Base-by-base conservation (phyloP, 2,888 invertebrate genomes). In the Crematogaster levior region DNA sequence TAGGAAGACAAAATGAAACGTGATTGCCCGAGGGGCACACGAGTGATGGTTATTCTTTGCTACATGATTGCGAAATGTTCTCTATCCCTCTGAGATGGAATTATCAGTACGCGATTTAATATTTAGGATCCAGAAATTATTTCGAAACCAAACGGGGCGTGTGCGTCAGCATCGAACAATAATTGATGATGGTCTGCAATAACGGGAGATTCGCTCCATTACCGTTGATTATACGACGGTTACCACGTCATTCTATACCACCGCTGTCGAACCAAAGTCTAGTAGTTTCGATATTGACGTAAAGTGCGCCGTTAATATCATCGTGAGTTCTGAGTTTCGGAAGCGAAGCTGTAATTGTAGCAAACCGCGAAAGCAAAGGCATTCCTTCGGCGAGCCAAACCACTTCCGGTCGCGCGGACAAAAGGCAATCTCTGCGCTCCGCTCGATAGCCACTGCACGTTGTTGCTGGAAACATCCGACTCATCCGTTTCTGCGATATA, bases 331-430 rank as follows among this genome's bases (percentile, higher is more conserved):
- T 43, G 87, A 88, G 86, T 85, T 89, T 84, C 84, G 79, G n/a
- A n/a, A n/a, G n/a, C 48, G 75, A 30, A 84, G 68, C 84, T 85
- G 88, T 89, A 86, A 89, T 88, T 87, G 86, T 75, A 84, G 83
- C 85, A 85, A 85, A 89, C 87, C 60, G 83, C 56, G 18, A 61
- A 66, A 81, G 89, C 89, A 88, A 88, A 83, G 87, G 89, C 89
- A 88, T 88, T 89, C 88, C 88, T 80, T 84, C 86, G 87, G 75
- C 34, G 56, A 81, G 74, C 80, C 60, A 79, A 79, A 84, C 82
- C 87, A 81, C 81, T 86, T 82, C 68, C 84, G 85, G 81, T 88
- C 81, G 75, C 80, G 80, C 82, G 85, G 80, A 85, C 88, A 86
- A 88, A 88, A 88, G 88, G 68, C 85, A 88, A 84, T 83, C 81